Base-by-base conservation (phyloP, 2,888 invertebrate species). In the Cryptocheilus praepositus region DNA sequence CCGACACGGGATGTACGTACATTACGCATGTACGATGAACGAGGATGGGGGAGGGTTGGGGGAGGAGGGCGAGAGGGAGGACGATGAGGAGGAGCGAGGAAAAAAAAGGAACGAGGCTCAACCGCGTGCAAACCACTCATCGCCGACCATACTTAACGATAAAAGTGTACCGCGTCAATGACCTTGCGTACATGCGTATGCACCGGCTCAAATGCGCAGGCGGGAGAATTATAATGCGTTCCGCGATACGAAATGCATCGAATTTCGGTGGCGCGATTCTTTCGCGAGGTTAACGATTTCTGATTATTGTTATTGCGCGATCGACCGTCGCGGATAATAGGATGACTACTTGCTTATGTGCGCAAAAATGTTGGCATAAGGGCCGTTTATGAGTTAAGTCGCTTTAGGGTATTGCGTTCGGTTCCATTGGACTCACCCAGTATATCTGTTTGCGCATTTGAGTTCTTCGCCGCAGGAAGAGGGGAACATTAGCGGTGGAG, bases 121-220 rank as follows among this genome's bases (percentile, higher is more conserved):
- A 76, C 74, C 69, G 73, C 78, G 75, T 62, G 82, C 73, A 68
- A 73, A 71, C 68, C 74, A 74, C 76, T 72, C 73, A 77, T 77
- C 76, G 74, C 44, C 78, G 76, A 71, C 73, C 73, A 75, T 77
- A 76, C 71, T 83, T 83, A 83, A 83, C 83, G 85, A 86, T 84
- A 87, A 87, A 87, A 86, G 86, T 87, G 83, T 86, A 87, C 86
- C 86, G 84, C 84, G 88, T 88, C 87, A 86, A 86, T 86, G 88
- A 88, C 87, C 87, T 85, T 86, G 83, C 77, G 79, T 77, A 79
- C 77, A 68, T 77, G 77, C 83, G 82, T 80, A 81, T 36, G 36
- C 36, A 36, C 81, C 79, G 78, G 80, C 83, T 80, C 36, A 81
- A 83, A 84, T 83, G 81, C 77, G 79, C 82, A 81, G 77, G 70